Conservation (phyloP, 2,888 invertebrate genomes). For the Sesia apiformis region DNA sequence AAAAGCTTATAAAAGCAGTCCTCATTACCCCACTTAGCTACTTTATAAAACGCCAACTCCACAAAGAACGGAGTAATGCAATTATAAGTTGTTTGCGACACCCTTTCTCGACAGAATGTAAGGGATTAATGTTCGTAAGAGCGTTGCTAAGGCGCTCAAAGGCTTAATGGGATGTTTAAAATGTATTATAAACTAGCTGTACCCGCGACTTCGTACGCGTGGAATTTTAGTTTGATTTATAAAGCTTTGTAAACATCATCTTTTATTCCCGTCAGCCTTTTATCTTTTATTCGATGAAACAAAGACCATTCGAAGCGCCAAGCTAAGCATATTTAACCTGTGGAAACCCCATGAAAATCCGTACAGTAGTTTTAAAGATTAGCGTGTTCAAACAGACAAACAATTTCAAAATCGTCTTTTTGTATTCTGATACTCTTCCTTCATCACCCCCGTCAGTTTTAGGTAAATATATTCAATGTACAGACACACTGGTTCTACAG, state of each 20-base stretch:
- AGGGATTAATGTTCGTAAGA: constrained; percentile 7
- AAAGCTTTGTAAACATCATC: too few species aligned
- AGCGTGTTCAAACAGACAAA: neutral
- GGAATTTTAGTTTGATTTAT: neutral
- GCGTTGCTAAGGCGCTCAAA: neutral
- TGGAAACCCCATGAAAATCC: neutral
- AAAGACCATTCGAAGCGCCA: neutral
- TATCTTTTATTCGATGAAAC: neutral
- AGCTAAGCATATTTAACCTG: neutral
- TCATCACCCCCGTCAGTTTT: too few species aligned
- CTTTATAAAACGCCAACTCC: too few species aligned
- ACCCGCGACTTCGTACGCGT: neutral
- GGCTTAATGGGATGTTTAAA: neutral
- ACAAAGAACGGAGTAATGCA: constrained; percentile 12
- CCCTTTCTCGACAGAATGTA: constrained; percentile 10
- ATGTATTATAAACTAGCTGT: neutral
- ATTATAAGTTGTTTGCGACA: constrained; percentile 20
- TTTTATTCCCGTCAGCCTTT: neutral
- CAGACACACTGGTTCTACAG: too few species aligned
- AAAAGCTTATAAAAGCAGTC: too few species aligned
- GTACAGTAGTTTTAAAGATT: neutral
- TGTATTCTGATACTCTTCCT: too few species aligned
- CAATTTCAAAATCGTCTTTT: neutral
- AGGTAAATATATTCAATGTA: too few species aligned
- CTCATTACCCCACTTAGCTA: too few species aligned